Percentiles rank a stretch among this genome's conserved stretches.
Conservation (phyloP, 2,113 vertebrate genomes). For the Chlamydotis undulata region DNA sequence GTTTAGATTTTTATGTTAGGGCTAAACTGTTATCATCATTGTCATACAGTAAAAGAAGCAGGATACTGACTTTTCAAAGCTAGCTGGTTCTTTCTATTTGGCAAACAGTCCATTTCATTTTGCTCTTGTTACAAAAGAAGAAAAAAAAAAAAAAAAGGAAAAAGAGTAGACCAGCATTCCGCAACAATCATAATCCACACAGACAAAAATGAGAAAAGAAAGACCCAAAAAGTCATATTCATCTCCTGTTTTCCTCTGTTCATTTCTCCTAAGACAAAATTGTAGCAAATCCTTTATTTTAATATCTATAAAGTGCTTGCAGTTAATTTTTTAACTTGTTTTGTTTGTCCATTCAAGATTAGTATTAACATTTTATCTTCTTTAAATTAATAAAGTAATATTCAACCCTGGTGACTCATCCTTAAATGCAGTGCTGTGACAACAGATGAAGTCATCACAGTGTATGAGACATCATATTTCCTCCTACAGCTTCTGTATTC, state of each 20-base stretch:
- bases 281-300: neutral
- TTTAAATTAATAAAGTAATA: neutral
- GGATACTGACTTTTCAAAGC: neutral
- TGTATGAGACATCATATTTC: neutral
- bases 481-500: neutral
- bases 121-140: neutral
- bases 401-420: constrained; percentile 1
- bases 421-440: neutral
- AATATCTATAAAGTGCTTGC: neutral
- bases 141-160: neutral
- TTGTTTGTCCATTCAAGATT: neutral
- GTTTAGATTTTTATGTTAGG: neutral
- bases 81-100: neutral
- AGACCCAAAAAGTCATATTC: neutral
- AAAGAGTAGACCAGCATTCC: neutral
- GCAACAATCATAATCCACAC: neutral
- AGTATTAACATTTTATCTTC: neutral
- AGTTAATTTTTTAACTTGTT: neutral
- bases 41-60: neutral
- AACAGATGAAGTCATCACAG: constrained; percentile 2
- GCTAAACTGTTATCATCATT: neutral
- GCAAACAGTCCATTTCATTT: neutral
- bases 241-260: neutral
- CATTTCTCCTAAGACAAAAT: neutral
- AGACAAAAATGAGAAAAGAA: neutral